These are phyloP conservation scores for Leptobrachium ailaonicum DNA, from an alignment of 2,113 vertebrate species.

Conservation along the genomic window DNA sequence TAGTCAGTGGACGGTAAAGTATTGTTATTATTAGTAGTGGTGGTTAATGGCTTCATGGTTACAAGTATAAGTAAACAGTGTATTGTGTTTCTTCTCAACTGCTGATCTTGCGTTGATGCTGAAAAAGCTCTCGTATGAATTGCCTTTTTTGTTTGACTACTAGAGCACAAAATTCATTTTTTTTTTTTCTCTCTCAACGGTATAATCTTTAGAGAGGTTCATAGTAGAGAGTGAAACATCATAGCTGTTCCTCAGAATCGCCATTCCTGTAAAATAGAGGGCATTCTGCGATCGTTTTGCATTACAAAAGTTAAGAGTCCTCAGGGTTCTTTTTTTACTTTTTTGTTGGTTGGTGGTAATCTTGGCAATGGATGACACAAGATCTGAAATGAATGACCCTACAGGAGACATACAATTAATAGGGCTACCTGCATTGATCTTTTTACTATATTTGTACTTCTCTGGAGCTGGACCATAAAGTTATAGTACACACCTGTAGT, in stretches of 20 bases:
- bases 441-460: no score
- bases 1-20: neutral
- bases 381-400: no score
- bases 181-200: neutral
- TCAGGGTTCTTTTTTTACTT: no score
- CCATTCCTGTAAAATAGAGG: neutral
- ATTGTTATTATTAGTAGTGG: neutral
- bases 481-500: no score
- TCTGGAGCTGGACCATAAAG: no score
- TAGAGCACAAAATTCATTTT: conserved; percentile 37
- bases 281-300: no score
- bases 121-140: conserved; percentile 13
- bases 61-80: conserved; percentile 3
- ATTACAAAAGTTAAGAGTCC: no score
- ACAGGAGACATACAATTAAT: no score
- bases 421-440: no score
- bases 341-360: no score
- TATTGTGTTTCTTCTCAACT: neutral
- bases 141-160: conserved; percentile 25
- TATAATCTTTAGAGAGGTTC: conserved; percentile 10
- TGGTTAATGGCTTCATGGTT: neutral
- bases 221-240: conserved; percentile 3
- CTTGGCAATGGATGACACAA: no score
- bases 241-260: conserved; percentile 1
- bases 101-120: conserved; percentile 19